phyloP scores from a whole-genome alignment of 2,113 vertebrate species.

The Etheostoma cragini region DNA sequence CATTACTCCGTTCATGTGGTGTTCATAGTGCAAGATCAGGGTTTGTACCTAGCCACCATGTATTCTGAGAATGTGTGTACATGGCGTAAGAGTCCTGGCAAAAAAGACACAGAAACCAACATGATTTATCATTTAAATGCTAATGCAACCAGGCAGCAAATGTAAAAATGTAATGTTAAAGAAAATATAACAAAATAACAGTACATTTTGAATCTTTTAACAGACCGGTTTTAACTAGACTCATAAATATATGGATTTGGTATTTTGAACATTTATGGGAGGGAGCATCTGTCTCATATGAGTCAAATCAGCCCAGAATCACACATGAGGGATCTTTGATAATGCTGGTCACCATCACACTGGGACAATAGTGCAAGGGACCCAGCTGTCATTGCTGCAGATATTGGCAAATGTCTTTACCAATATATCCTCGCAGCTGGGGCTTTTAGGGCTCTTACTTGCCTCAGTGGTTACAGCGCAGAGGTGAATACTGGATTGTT shows the following conservation, averaged over 20 bases:
- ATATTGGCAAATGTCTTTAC: slow-evolving; percentile 64
- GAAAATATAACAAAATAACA: not conserved
- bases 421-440: slow-evolving; percentile 72
- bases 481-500: slow-evolving; percentile 54
- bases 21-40: not conserved
- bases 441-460: slow-evolving; percentile 54
- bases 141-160: slow-evolving; percentile 18
- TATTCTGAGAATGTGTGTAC: not conserved
- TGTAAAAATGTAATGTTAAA: not conserved
- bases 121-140: not conserved
- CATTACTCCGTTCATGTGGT: not conserved
- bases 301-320: slow-evolving; percentile 73
- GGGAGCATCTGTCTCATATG: slow-evolving; percentile 78
- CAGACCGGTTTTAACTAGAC: not conserved
- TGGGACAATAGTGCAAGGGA: slow-evolving; percentile 50
- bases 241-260: slow-evolving; percentile 23
- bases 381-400: slow-evolving; percentile 66
- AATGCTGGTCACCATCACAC: slow-evolving; percentile 59
- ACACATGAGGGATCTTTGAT: slow-evolving; percentile 68
- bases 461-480: slow-evolving; percentile 52
- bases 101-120: slow-evolving; percentile 4
- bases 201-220: not conserved
- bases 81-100: slow-evolving; percentile 7
- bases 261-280: slow-evolving; percentile 50
- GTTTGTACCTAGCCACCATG: not conserved